A percentile compares a stretch with the other conserved stretches of the same genome.
phyloP scores from a whole-genome alignment of 2,113 vertebrate genomes.

The Xenopus borealis region DNA sequence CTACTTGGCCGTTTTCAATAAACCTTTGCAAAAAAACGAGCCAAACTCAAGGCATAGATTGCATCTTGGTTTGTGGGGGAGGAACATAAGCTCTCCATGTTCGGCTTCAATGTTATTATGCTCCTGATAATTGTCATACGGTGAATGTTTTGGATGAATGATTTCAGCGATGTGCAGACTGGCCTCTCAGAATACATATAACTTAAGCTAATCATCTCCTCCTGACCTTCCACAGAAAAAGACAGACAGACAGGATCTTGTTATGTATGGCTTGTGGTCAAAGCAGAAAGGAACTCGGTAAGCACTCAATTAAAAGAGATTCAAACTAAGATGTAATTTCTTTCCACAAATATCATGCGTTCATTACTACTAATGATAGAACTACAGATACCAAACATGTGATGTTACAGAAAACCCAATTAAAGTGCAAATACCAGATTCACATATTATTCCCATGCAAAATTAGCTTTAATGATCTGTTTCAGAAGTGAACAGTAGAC shows the following conservation, averaged over 20 bases:
- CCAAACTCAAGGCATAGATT: not conserved
- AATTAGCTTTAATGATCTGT: no score
- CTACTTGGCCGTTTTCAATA: no score
- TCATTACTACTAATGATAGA: no score
- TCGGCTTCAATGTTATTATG: conserved; percentile 21
- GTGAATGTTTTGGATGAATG: conserved; percentile 25
- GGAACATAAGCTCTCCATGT: not conserved
- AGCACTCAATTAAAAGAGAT: not conserved
- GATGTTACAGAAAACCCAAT: no score
- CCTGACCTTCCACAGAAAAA: no score
- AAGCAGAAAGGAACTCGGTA: not conserved
- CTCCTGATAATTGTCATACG: conserved; percentile 11
- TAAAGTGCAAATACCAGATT: no score
- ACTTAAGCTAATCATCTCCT: conserved; percentile 1
- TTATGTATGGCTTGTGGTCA: conserved; percentile 12
- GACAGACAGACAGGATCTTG: conserved; percentile 8
- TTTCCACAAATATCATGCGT: no score
- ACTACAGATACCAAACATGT: no score
- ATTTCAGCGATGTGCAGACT: conserved; percentile 19
- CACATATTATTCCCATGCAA: no score
- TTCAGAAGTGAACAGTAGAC: no score
- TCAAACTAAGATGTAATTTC: no score
- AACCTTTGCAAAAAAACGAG: not conserved
- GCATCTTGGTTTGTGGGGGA: fast-evolving
- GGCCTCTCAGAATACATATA: conserved; percentile 5